Evolutionary conservation across 2,113 vertebrate species (phyloP).

Genomic region (Stegastes partitus): DNA sequence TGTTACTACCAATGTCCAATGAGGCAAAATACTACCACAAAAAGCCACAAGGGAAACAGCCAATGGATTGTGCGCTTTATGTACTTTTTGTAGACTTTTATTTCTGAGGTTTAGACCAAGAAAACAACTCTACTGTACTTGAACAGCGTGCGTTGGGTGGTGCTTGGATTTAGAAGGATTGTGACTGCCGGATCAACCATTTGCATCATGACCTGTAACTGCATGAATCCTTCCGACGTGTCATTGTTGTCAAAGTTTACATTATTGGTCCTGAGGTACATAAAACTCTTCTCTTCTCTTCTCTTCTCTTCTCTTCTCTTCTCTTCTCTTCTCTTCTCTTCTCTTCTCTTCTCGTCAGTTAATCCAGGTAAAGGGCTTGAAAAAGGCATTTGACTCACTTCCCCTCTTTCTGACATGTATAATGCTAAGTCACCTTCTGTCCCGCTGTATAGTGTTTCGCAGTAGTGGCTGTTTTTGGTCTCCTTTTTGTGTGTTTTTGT

Average conservation of each 20-base stretch:
- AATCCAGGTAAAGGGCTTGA: constrained; percentile 65
- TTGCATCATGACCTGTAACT: constrained; percentile 40
- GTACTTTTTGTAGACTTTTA: constrained; percentile 15
- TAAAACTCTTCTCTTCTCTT: constrained; percentile 9
- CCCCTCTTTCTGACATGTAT: constrained; percentile 8
- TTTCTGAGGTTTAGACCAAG: constrained; percentile 6
- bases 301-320: background rate
- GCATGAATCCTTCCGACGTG: constrained; percentile 67
- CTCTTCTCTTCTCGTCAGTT: constrained; percentile 9
- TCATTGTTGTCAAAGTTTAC: constrained; percentile 50
- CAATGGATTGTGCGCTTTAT: background rate
- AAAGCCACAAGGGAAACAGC: background rate
- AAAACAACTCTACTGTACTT: constrained; percentile 21
- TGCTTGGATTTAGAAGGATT: constrained; percentile 16
- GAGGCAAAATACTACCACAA: constrained; percentile 3
- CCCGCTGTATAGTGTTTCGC: constrained; percentile 59
- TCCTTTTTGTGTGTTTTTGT: constrained; percentile 41
- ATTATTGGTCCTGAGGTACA: constrained; percentile 32
- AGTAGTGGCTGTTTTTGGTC: constrained; percentile 29
- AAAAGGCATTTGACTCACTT: constrained; percentile 26
- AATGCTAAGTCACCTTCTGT: constrained; percentile 44
- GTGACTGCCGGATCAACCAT: constrained; percentile 17
- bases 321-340: background rate
- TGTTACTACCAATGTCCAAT: background rate
- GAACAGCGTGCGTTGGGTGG: background rate